Base-by-base conservation (phyloP, 2,797 vertebrate genomes). In the Lithobates sylvaticus region DNA sequence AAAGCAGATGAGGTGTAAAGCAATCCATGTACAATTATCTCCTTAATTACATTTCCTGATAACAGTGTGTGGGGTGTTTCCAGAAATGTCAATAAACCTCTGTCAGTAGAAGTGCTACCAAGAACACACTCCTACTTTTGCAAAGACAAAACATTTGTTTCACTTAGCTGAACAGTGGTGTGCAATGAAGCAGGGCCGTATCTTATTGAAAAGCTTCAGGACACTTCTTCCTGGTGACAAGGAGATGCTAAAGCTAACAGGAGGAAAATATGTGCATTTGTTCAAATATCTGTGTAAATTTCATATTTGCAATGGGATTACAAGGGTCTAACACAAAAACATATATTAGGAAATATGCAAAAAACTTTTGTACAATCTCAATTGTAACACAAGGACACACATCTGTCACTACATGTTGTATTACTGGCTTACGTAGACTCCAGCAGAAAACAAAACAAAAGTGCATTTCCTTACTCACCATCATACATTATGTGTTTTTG, bases 1-100 rank as follows among this genome's bases (percentile, higher is more conserved):
- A 58, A 65, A n/a, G 39, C 75, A 71, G 47, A 39, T 73, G 67
- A 73, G 64, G 67, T 65, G 75, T 78, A 83, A 83, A 73, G 50
- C 42, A 83, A 83, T 83, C 1, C 8, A 74, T 89, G 69, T 82
- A 27, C 88, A 88, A 91, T 90, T 89, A 76, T 39, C 29, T 82
- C 76, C 26, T 88, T 92, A 90, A 90, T 89, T 89, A 68, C 13
- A 16, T 87, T 88, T 90, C 16, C 86, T 23, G 58, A 2, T 85
- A 81, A 10, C 50, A 76, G 73, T 87, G 23, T 36, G 27, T 23
- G 82, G 68, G 75, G 15, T 34, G 9, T 36, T 83, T 81, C 85
- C 72, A 83, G 64, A 84, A 36, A 5, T 84, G 6, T 81, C 58
- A 89, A 69, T 76, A n/a, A 86, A 78, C 68, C 15, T 32, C 39